Conservation (phyloP, 2,797 vertebrate genomes). For the Eulemur rubriventer region DNA sequence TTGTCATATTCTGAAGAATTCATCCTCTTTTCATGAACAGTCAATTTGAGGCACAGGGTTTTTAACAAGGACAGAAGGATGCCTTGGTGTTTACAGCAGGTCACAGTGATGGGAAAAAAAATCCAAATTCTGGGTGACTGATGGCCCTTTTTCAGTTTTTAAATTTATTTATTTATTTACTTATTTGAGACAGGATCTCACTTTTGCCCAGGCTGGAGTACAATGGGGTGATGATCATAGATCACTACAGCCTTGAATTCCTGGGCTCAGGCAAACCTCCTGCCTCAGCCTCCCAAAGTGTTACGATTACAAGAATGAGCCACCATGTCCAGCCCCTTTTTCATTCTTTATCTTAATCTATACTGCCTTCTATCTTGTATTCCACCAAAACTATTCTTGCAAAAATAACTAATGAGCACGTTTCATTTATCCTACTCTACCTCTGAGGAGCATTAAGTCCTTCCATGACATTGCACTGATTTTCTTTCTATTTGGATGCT, state of each 20-base stretch:
- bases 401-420: neutral
- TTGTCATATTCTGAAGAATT: neutral
- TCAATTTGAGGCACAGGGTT: neutral
- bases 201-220: no score
- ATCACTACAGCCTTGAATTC: no score
- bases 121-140: neutral
- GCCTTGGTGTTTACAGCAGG: neutral
- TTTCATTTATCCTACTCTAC: neutral
- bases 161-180: no score
- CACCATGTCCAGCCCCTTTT: neutral
- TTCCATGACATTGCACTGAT: neutral
- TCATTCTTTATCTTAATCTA: neutral
- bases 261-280: no score
- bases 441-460: neutral
- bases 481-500: neutral
- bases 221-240: no score
- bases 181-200: no score
- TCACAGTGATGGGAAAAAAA: neutral
- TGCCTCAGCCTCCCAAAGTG: no score
- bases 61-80: neutral
- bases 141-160: neutral
- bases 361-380: neutral
- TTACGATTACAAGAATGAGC: no score
- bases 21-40: neutral
- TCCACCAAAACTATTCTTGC: neutral